Base-by-base conservation (phyloP, 2,888 invertebrate genomes). In the Seira musarum region DNA sequence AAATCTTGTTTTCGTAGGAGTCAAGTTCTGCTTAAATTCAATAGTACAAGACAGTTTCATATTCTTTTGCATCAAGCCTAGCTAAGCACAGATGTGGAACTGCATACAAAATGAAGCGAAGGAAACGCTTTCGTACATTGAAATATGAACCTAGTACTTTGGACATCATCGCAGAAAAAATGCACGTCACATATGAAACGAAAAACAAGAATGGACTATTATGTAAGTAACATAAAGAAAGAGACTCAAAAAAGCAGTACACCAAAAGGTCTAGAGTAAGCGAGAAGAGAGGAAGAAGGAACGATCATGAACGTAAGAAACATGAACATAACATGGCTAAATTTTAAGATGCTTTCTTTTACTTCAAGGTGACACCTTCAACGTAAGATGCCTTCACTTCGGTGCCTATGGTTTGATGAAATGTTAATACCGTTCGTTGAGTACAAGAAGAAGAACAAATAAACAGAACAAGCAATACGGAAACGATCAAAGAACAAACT, bases 291-390 rank as follows among this genome's bases (percentile, higher is more conserved):
- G 13, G 40, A 40, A 13, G 40, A 40, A 40, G 13, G 40, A 40
- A 13, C 40, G 40, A 40, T 40, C 40, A 40, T 40, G 40, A 40
- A 40, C 40, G n/a, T n/a, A n/a, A n/a, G n/a, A n/a, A n/a, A n/a
- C n/a, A n/a, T n/a, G n/a, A n/a, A n/a, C n/a, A 40, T 40, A 8
- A 57, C 57, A 57, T n/a, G 57, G 17, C n/a, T 17, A 57, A 57
- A 57, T n/a, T 57, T 57, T 57, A n/a, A 57, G 57, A 57, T 57
- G 57, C 57, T n/a, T 57, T 57, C 15, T n/a, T 57, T 57, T n/a
- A 17, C 57, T 57, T 57, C 57, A 57, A 57, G 57, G 57, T 57
- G 57, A 57, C 57, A 57, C 57, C 57, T n/a, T 57, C 17, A 15
- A 57, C 40, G 17, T 57, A 57, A 57, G n/a, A 57, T 8, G 57